Evolutionary conservation across 2,888 invertebrate genomes (phyloP).

Genomic region (Diaperis boleti): DNA sequence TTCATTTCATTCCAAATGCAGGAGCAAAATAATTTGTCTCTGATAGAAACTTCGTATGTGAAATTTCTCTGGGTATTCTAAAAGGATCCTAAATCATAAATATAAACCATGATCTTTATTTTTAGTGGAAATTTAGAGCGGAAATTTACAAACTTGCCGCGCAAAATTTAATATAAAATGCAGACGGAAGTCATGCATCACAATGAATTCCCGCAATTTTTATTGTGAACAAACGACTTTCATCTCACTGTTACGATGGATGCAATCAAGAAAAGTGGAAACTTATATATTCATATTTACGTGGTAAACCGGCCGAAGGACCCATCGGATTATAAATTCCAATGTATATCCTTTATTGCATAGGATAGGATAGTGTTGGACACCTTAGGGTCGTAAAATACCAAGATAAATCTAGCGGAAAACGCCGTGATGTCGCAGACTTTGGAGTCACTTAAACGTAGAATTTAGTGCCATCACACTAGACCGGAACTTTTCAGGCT

Average conservation of each 20-base stretch:
- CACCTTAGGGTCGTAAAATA: slow-evolving; percentile 31
- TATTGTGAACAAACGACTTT: slow-evolving; percentile 28
- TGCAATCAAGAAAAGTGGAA: slow-evolving; percentile 34
- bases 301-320: slow-evolving; percentile 10
- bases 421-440: slow-evolving; percentile 31
- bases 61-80: too few species aligned
- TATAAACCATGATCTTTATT: too few species aligned
- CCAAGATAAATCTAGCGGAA: slow-evolving; percentile 38
- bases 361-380: slow-evolving; percentile 6
- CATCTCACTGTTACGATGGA: slow-evolving; percentile 10
- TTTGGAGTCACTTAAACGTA: slow-evolving; percentile 24
- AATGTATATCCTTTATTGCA: slow-evolving; percentile 4
- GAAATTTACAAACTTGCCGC: too few species aligned
- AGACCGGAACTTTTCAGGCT: slow-evolving; percentile 12
- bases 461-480: slow-evolving; percentile 29
- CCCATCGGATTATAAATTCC: slow-evolving; percentile 7
- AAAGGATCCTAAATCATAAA: too few species aligned
- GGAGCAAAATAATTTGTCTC: too few species aligned
- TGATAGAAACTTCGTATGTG: too few species aligned
- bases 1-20: too few species aligned
- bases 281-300: slow-evolving; percentile 35
- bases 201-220: slow-evolving; percentile 12
- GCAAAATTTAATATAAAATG: slow-evolving; percentile 19
- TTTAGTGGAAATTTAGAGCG: too few species aligned
- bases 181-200: slow-evolving; percentile 24